phyloP scores from a whole-genome alignment of 2,113 vertebrate species.

The Mobula hypostoma region DNA sequence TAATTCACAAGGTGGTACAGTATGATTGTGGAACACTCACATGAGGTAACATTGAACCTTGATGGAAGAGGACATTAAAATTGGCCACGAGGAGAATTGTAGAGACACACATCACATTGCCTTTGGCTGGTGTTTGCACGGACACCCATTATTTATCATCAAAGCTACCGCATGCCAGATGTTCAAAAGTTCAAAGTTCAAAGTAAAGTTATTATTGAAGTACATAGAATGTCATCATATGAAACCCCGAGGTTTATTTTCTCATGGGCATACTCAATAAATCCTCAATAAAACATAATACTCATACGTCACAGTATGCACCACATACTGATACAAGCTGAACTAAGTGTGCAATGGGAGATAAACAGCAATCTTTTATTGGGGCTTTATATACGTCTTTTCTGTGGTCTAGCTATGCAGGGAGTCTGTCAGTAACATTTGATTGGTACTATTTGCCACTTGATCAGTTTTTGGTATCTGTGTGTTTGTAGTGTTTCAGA shows the following conservation, averaged over 20 bases:
- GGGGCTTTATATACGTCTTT: background rate
- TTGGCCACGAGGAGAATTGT: background rate
- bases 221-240: too few species aligned
- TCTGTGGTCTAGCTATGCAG: background rate
- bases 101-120: background rate
- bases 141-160: background rate
- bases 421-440: background rate
- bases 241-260: too few species aligned
- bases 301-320: too few species aligned
- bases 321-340: background rate
- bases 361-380: background rate
- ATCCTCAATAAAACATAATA: too few species aligned
- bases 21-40: background rate
- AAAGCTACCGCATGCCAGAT: background rate
- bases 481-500: background rate
- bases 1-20: background rate
- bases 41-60: background rate
- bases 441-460: background rate
- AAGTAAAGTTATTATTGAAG: too few species aligned
- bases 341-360: background rate
- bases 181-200: too few species aligned
- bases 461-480: background rate
- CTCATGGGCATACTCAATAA: too few species aligned
- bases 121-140: background rate
- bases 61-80: background rate